Evolutionary conservation across 2,797 vertebrate species (phyloP), one percentile per base, ranked within the genome.

Genomic region (Merluccius polli): DNA sequence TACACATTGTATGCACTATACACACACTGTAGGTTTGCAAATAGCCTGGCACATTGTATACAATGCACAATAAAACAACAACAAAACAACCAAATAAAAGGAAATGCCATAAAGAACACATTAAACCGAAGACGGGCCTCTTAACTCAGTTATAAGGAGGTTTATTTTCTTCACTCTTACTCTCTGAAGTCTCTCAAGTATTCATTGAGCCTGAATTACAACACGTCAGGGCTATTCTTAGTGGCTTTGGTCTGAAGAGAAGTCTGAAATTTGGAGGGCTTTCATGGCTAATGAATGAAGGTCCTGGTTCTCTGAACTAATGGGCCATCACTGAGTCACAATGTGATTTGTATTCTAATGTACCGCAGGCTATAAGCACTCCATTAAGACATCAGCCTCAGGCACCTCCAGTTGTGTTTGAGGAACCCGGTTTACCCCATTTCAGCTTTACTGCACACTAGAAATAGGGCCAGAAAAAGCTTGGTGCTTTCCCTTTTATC

Each of bases 401-500:
- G 84, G 80, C 77, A 72, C 69, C 74, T 41, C 70, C 88, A 92
- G 87, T 80, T 85, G 73, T 72, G 31, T 79, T 74, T 72, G 76
- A 77, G 80, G 83, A 74, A 65, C 80, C 74, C 68, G 73, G 74
- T 75, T 73, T 72, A 38, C 81, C 73, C 75, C 81, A 78, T 73
- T 75, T 75, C 65, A 85, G 68, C 73, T 71, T 33, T 71, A 33
- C 65, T 78, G 71, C 75, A 31, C 77, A 74, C 29, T 16, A 78
- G 82, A 89, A 89, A 84, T 89, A n/a, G 48, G 83, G 87, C 89
- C 87, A 87, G 72, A 81, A 83, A 82, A 73, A 67, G 81, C 86
- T 86, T 36, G 24, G 0, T 85, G 85, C 82, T 76, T 82, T 31
- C 76, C 74, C 33, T 65, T 80, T 77, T 78, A 77, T 83, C 70